These are phyloP conservation scores for Typhlomys cinereus DNA, from an alignment of 2,113 vertebrate species.

Conservation along the genomic window DNA sequence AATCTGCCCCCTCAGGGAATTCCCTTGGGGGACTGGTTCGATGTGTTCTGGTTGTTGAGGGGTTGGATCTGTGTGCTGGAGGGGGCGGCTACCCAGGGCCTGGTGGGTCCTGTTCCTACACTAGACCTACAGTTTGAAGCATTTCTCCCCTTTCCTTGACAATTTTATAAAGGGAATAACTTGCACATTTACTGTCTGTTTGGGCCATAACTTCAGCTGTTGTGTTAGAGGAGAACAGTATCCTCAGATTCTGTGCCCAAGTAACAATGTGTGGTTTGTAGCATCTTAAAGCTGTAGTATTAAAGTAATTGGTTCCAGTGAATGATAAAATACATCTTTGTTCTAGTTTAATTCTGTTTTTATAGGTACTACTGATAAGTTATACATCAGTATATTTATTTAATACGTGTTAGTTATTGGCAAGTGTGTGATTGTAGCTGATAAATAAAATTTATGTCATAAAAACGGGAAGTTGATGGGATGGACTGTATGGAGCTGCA, in stretches of 20 bases:
- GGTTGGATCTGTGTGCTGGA: constrained; percentile 85
- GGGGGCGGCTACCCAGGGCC: constrained; percentile 86
- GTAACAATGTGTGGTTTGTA: constrained; percentile 64
- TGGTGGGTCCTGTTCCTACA: constrained; percentile 85
- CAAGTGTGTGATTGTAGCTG: constrained; percentile 57
- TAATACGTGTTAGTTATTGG: constrained; percentile 37
- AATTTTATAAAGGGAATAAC: constrained; percentile 91
- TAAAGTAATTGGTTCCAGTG: constrained; percentile 45
- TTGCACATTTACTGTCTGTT: constrained; percentile 83
- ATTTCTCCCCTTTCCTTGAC: constrained; percentile 81
- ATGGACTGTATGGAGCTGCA: background rate
- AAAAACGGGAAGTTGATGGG: background rate
- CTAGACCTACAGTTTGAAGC: constrained; percentile 78
- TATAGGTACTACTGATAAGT: background rate
- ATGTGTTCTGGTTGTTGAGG: constrained; percentile 84
- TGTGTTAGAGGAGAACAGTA: constrained; percentile 87
- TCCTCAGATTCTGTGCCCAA: constrained; percentile 59
- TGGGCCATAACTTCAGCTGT: constrained; percentile 88
- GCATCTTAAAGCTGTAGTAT: constrained; percentile 56
- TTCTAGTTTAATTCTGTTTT: constrained; percentile 26
- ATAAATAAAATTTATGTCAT: constrained; percentile 52
- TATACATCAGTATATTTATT: too few relatives aligned
- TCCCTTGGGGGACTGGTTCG: constrained; percentile 88
- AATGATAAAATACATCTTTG: background rate
- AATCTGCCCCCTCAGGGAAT: constrained; percentile 65